A percentile compares a stretch with the other conserved stretches of the same genome.
Conservation (phyloP, 2,888 invertebrate species). For the Timandra comae region DNA sequence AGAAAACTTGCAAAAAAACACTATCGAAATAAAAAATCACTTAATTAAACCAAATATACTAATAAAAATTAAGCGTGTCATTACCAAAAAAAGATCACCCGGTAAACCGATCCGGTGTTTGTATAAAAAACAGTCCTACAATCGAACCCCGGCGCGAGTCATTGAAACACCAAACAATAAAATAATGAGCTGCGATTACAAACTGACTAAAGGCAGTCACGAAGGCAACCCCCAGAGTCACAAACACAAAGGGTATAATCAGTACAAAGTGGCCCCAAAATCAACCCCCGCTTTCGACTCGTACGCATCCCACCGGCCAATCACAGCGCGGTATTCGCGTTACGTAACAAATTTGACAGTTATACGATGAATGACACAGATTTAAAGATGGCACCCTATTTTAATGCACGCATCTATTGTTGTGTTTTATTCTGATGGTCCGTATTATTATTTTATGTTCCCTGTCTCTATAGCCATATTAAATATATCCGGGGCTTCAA, state of each 20-base stretch:
- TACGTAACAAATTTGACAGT: constrained; percentile 45
- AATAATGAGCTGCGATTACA: constrained; percentile 54
- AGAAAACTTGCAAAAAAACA: too few species aligned
- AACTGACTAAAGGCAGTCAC: constrained; percentile 59
- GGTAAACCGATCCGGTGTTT: too few species aligned
- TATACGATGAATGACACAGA: constrained; percentile 39
- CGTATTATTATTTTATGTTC: constrained; percentile 10
- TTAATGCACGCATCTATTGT: constrained; percentile 16
- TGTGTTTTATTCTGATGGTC: constrained; percentile 13
- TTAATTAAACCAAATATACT: too few species aligned
- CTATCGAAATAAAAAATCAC: too few species aligned
- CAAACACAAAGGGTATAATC: constrained; percentile 71
- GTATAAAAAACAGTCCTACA: too few species aligned
- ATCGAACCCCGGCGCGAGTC: constrained; percentile 5
- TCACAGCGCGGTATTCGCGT: constrained; percentile 28
- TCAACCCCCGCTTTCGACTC: constrained; percentile 45
- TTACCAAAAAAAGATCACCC: too few species aligned
- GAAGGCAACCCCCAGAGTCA: constrained; percentile 67
- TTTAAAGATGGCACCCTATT: constrained; percentile 64
- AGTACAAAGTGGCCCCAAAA: constrained; percentile 64
- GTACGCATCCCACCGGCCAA: constrained; percentile 37
- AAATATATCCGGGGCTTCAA: too few species aligned
- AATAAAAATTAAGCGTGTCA: too few species aligned
- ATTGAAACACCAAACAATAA: constrained; percentile 30
- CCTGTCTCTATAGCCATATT: too few species aligned